A percentile compares a stretch with the other conserved stretches of the same genome.
Conservation (phyloP, 53 echinoderm and acorn worm species). For the Holothuria leucospilota region DNA sequence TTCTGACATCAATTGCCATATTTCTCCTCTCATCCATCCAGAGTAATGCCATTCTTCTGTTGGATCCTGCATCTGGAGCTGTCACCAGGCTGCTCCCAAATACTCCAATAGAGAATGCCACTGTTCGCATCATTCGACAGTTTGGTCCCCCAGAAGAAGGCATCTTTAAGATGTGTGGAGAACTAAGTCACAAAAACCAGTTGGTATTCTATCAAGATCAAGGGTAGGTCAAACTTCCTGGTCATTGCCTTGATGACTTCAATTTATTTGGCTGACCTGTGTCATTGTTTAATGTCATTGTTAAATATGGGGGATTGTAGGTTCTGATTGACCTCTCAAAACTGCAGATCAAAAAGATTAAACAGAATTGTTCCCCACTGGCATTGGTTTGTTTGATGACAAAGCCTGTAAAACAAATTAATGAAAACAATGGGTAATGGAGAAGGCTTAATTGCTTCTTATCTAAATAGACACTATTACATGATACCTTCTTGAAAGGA, state of each 20-base stretch:
- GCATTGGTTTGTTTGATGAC: too few species aligned
- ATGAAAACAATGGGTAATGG: too few species aligned
- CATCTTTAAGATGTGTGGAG: constrained; percentile 88
- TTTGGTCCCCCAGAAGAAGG: constrained; percentile 65
- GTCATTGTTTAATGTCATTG: not conserved
- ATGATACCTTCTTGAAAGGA: too few species aligned
- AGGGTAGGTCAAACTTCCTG: constrained; percentile 60
- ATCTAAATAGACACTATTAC: too few species aligned
- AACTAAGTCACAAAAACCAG: constrained; percentile 82
- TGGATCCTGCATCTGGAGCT: constrained; percentile 73
- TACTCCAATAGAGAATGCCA: constrained; percentile 76
- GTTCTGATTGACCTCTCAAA: not conserved
- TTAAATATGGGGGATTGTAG: not conserved
- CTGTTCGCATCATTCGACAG: constrained; percentile 76
- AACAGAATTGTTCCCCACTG: too few species aligned
- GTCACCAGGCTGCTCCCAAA: constrained; percentile 78
- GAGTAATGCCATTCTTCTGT: constrained; percentile 81
- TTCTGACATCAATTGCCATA: too few species aligned
- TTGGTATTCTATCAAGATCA: constrained; percentile 81
- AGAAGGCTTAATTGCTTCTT: too few species aligned
- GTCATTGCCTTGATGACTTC: not conserved
- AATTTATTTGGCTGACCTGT: not conserved
- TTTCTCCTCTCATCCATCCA: not conserved
- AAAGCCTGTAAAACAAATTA: too few species aligned
- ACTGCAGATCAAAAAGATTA: not conserved